These are phyloP conservation scores for Calidris pugnax DNA, from an alignment of 2,113 vertebrate genomes.

Conservation along the genomic window DNA sequence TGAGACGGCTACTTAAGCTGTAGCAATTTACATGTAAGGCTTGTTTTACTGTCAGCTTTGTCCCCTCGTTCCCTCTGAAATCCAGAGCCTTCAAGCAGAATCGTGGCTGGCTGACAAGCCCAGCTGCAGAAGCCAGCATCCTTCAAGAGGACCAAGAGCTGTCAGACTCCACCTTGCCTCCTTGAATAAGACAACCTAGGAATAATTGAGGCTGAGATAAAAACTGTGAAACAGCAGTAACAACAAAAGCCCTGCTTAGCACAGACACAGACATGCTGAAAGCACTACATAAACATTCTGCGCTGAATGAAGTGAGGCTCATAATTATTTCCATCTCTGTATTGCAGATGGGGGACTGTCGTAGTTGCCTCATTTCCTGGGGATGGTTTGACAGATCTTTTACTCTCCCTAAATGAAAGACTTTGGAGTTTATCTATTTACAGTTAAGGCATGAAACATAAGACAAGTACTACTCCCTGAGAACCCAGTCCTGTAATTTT, in stretches of 20 bases:
- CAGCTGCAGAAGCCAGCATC: neutral
- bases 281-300: neutral
- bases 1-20: neutral
- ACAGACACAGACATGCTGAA: neutral
- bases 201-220: constrained; percentile 15
- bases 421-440: neutral
- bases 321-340: neutral
- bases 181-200: neutral
- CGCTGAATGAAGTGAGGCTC: neutral
- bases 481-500: neutral
- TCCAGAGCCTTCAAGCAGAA: neutral
- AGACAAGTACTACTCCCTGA: neutral
- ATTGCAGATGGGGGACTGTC: neutral
- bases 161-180: neutral
- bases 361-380: neutral
- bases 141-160: constrained; percentile 1
- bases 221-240: neutral
- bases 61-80: neutral
- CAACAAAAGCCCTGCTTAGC: neutral
- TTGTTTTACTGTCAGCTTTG: neutral
- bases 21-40: neutral
- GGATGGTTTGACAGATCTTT: neutral
- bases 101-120: neutral
- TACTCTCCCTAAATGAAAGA: neutral
- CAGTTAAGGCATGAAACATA: neutral